These are phyloP conservation scores for Limanda limanda DNA, from an alignment of 2,113 vertebrate species.

Conservation along the genomic window DNA sequence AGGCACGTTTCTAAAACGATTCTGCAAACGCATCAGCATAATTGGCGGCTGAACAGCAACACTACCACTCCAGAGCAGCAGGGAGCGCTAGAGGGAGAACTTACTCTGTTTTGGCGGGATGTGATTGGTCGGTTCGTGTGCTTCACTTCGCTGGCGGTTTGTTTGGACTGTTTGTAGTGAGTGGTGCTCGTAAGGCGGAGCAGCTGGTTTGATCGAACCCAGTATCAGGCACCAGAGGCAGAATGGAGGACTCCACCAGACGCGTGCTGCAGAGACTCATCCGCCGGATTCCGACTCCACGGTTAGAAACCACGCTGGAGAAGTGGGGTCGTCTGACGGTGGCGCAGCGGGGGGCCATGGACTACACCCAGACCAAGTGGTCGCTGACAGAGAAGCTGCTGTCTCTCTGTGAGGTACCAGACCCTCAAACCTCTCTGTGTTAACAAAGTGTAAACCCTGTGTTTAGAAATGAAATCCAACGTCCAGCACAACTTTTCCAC, in stretches of 20 bases:
- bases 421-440: too few relatives aligned
- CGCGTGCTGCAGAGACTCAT: constrained; percentile 84
- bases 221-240: rapidly evolving
- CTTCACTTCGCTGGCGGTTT: constrained; percentile 45
- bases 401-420: constrained; percentile 83
- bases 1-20: too few relatives aligned
- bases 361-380: constrained; percentile 81
- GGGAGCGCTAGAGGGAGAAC: background rate
- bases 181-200: rapidly evolving
- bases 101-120: rapidly evolving
- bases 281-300: constrained; percentile 79
- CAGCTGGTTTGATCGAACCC: background rate
- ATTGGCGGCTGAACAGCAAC: background rate
- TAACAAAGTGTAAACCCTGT: too few relatives aligned
- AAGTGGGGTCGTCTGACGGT: constrained; percentile 87
- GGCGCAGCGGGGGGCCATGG: constrained; percentile 77
- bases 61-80: constrained; percentile 49
- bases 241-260: constrained; percentile 83
- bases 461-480: too few relatives aligned
- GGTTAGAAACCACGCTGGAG: constrained; percentile 77
- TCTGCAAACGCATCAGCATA: too few relatives aligned
- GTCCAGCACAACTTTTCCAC: too few relatives aligned
- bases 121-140: constrained; percentile 72
- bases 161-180: constrained; percentile 36
- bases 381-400: constrained; percentile 80